Base-by-base conservation (phyloP, 2,113 vertebrate genomes). In the Ageneiosus marmoratus region DNA sequence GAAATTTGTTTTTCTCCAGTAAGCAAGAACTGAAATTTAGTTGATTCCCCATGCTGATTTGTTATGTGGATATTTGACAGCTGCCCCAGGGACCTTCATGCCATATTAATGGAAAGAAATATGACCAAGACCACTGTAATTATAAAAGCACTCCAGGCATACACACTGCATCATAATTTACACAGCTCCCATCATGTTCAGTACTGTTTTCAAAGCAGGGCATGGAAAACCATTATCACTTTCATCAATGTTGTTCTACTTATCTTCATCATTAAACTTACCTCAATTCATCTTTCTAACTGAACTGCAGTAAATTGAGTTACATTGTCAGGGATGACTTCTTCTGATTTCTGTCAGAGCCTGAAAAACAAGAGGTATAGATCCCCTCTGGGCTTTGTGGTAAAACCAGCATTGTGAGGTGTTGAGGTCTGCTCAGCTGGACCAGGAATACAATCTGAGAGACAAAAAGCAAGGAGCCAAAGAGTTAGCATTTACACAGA, bases 71-170 rank as follows among this genome's bases (percentile, higher is more conserved):
- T 90, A 84, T 91, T 84, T 69, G 79, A 89, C 88, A 89, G 86
- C 83, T 89, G 89, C 91, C 93, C 90, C 84, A 88, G 85, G 91
- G 92, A 92, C 83, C 87, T 84, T 88, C 87, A 89, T 91, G 89
- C 89, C 90, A 91, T 85, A 89, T 90, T 90, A 92, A 87, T 85
- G 83, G 87, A 85, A 90, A 89, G 91, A 90, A 92, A 90, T 90
- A 91, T 50, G 72, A 89, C 85, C 81, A 84, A 87, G 86, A 89
- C 86, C 87, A 87, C 87, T 92, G 89, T 92, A 93, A 94, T 93
- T 93, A 93, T 91, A 89, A 91, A 91, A 91, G 82, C 88, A 92
- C 92, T 91, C 76, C 84, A 84, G 90, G 93, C 90, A 76, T 88
- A 83, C 89, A 86, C 77, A 69, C 73, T 70, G 84, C 77, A 73